These are phyloP conservation scores for Tetranychus piercei DNA, from an alignment of 2,888 invertebrate species.

Conservation along the genomic window DNA sequence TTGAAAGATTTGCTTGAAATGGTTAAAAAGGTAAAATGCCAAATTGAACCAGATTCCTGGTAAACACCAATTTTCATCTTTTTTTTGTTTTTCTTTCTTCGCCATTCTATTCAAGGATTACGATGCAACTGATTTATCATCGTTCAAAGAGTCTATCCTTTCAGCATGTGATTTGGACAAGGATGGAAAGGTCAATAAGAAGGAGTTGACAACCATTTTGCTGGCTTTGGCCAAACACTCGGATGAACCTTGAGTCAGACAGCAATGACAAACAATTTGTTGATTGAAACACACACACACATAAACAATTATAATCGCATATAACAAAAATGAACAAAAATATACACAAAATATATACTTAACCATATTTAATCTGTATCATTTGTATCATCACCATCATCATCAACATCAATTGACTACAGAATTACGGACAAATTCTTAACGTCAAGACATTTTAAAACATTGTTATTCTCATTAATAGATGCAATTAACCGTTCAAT, in stretches of 20 bases:
- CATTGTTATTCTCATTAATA: no score
- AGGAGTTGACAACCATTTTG: conserved; percentile 34
- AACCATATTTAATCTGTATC: background rate
- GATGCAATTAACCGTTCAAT: no score
- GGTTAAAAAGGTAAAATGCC: conserved; percentile 34
- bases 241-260: background rate
- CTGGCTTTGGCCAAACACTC: conserved; percentile 25
- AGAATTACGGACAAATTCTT: no score
- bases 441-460: no score
- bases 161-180: conserved; percentile 34
- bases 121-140: conserved; percentile 32
- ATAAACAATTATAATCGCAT: background rate
- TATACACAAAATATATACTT: background rate
- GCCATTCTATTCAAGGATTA: background rate
- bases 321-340: no score
- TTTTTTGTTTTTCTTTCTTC: conserved; percentile 9
- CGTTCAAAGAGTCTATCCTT: conserved; percentile 32
- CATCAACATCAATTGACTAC: background rate
- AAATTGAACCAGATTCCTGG: background rate
- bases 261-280: background rate
- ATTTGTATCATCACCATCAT: background rate
- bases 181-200: conserved; percentile 34
- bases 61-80: conserved; percentile 3
- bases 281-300: background rate
- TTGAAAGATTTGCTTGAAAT: conserved; percentile 36